Conservation (phyloP, 92 coral and sea anemone genomes). For the Heteractis magnifica region DNA sequence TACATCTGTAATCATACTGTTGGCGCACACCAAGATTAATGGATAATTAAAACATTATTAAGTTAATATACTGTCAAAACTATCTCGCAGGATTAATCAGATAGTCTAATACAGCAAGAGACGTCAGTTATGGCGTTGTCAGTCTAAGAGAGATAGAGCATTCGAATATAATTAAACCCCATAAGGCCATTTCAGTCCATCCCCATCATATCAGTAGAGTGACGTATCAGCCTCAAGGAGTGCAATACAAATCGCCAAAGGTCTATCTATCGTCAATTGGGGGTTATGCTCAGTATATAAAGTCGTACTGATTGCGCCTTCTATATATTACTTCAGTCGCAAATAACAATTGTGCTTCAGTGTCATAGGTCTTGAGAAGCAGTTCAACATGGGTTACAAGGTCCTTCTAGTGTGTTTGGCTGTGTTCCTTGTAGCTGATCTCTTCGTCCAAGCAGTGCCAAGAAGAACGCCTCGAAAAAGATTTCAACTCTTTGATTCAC, state of each 20-base stretch:
- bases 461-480: not conserved
- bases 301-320: not conserved
- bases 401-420: slow-evolving; percentile 4
- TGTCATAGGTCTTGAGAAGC: not conserved
- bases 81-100: not conserved
- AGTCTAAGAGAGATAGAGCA: not conserved
- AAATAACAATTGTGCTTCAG: not conserved
- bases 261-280: not conserved
- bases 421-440: slow-evolving; percentile 8
- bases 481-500: not conserved
- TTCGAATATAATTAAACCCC: not conserved
- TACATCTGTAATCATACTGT: not conserved
- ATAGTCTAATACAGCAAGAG: not conserved
- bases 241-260: not conserved
- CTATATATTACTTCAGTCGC: not conserved
- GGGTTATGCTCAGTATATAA: not conserved
- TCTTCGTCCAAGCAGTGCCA: slow-evolving; percentile 9
- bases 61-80: slow-evolving; percentile 1
- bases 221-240: not conserved
- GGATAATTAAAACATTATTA: not conserved
- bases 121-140: not conserved
- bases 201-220: not conserved
- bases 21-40: not conserved
- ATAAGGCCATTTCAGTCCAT: not conserved
- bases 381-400: slow-evolving; percentile 15